Percentiles rank a stretch among this genome's conserved stretches.
These are phyloP conservation scores for Azorinus chamasolen DNA, from an alignment of 2,888 invertebrate species.

Conservation along the genomic window DNA sequence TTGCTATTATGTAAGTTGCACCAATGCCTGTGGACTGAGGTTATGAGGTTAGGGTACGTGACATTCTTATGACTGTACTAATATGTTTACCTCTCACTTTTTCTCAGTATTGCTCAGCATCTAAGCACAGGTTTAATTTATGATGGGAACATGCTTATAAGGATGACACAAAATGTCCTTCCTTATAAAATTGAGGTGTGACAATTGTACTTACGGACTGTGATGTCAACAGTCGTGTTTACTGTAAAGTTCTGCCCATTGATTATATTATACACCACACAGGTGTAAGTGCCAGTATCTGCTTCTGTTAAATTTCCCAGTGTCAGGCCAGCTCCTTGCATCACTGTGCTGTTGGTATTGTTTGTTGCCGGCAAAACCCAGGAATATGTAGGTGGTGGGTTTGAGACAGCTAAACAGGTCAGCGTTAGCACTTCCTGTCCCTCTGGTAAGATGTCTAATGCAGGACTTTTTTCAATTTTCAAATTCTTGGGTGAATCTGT, in stretches of 20 bases:
- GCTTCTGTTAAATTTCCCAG: constrained; percentile 20
- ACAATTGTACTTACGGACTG: constrained; percentile 45
- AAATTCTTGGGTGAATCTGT: too few relatives aligned
- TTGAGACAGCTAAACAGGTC: constrained; percentile 26
- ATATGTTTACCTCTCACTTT: too few relatives aligned
- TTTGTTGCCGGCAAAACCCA: constrained; percentile 36
- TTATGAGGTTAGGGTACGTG: too few relatives aligned
- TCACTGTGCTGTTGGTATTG: not conserved
- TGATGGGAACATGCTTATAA: too few relatives aligned
- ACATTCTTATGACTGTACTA: too few relatives aligned
- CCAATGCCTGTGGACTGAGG: too few relatives aligned
- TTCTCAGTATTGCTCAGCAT: too few relatives aligned
- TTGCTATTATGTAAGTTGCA: too few relatives aligned
- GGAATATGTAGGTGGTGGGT: constrained; percentile 31
- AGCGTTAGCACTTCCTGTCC: constrained; percentile 23
- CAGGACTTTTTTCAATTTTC: not conserved
- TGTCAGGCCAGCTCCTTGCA: constrained; percentile 2
- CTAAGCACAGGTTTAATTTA: too few relatives aligned
- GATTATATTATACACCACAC: constrained; percentile 39
- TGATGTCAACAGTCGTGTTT: constrained; percentile 6
- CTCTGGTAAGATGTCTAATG: not conserved
- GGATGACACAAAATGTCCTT: too few relatives aligned
- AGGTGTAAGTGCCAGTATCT: constrained; percentile 39
- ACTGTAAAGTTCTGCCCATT: constrained; percentile 18
- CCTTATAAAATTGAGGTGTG: too few relatives aligned